Evolutionary conservation across 2,113 vertebrate genomes (phyloP).

Genomic region (Lepisosteus oculatus): DNA sequence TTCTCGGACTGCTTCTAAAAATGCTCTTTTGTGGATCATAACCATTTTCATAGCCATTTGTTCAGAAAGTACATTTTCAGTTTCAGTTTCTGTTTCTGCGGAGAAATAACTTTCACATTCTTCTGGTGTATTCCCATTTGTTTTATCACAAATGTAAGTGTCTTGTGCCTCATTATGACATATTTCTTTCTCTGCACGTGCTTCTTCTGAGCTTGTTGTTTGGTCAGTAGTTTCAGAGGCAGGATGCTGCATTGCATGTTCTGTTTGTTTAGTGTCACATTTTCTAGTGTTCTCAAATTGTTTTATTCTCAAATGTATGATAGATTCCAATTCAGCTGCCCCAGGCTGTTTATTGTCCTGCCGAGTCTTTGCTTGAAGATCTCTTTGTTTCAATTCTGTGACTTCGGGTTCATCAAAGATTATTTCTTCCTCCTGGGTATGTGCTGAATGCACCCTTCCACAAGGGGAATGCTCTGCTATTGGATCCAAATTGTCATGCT

Average conservation of each 20-base stretch:
- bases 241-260: too few species aligned
- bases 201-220: not conserved
- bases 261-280: not conserved
- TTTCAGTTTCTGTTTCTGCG: not conserved
- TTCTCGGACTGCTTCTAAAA: not conserved
- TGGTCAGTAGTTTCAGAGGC: not conserved
- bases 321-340: not conserved
- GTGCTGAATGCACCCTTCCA: not conserved
- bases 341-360: not conserved
- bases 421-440: not conserved
- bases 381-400: not conserved
- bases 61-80: not conserved
- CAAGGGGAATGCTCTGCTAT: not conserved
- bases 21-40: not conserved
- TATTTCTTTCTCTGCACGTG: not conserved
- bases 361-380: not conserved
- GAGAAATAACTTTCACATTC: not conserved
- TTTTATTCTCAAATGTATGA: not conserved
- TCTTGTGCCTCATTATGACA: not conserved
- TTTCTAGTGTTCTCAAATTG: not conserved
- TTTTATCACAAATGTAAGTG: not conserved
- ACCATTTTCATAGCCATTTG: not conserved
- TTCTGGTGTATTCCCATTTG: not conserved
- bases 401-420: not conserved
- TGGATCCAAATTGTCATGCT: not conserved